phyloP scores from a whole-genome alignment of 2,888 invertebrate species.

The Stenodema calcarata region DNA sequence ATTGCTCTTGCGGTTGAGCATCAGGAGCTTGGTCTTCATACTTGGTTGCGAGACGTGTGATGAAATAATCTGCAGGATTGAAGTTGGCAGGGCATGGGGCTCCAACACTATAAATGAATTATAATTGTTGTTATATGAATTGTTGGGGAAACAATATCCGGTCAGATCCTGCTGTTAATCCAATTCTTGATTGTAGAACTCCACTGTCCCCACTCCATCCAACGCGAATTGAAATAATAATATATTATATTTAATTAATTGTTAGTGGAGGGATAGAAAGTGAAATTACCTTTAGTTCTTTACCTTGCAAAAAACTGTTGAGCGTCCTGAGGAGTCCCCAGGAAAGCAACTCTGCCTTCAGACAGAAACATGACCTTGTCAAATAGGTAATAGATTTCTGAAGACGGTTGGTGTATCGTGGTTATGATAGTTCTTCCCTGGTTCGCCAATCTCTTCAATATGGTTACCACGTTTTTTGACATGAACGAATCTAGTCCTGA shows the following conservation, averaged over 20 bases:
- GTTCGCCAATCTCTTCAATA: slow-evolving; percentile 69
- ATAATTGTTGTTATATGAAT: too few species aligned
- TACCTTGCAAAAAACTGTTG: slow-evolving; percentile 73
- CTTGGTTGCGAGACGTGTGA: slow-evolving; percentile 72
- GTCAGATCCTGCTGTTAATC: too few species aligned
- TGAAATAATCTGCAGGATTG: slow-evolving; percentile 86
- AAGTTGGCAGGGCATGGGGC: slow-evolving; percentile 75
- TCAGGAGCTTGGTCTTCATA: slow-evolving; percentile 69
- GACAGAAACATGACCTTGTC: slow-evolving; percentile 76
- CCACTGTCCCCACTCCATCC: too few species aligned
- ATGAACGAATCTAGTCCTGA: slow-evolving; percentile 90
- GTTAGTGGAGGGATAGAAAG: too few species aligned
- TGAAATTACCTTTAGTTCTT: slow-evolving; percentile 60
- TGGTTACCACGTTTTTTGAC: slow-evolving; percentile 79
- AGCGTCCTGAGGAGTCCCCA: slow-evolving; percentile 75
- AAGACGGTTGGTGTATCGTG: slow-evolving; percentile 90
- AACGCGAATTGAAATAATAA: too few species aligned
- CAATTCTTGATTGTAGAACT: not conserved
- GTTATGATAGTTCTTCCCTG: slow-evolving; percentile 81
- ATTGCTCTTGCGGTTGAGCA: slow-evolving; percentile 4
- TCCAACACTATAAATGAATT: slow-evolving; percentile 46
- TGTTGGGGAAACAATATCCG: too few species aligned
- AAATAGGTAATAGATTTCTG: slow-evolving; percentile 82
- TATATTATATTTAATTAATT: too few species aligned
- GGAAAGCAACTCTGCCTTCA: slow-evolving; percentile 78